Percentiles rank a stretch among this genome's conserved stretches.
These are phyloP conservation scores for Gastrophryne carolinensis DNA, from an alignment of 2,797 vertebrate species.

Conservation along the genomic window DNA sequence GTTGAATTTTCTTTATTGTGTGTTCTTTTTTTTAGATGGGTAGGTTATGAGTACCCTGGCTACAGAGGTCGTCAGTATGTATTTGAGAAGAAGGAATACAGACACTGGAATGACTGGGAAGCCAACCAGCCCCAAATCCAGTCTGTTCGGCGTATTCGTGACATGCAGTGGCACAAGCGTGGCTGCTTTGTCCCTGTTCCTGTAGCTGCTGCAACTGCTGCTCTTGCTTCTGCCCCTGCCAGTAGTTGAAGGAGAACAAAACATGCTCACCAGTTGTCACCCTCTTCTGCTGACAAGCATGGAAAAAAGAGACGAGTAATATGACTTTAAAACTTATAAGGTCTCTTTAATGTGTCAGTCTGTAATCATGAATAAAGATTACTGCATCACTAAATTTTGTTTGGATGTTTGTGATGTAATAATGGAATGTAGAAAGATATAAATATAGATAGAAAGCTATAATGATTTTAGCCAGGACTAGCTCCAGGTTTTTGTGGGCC, in stretches of 20 bases:
- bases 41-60: conserved; percentile 88
- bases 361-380: conserved; percentile 66
- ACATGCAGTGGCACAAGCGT: conserved; percentile 91
- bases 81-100: conserved; percentile 86
- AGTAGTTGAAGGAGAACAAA: conserved; percentile 73
- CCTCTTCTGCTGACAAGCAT: not conserved
- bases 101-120: conserved; percentile 93
- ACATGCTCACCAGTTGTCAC: not conserved
- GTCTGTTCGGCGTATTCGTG: conserved; percentile 84
- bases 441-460: too few species aligned
- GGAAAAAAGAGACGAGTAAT: conserved; percentile 36
- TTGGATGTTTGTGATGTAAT: too few species aligned
- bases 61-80: conserved; percentile 88
- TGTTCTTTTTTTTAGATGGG: conserved; percentile 75
- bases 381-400: conserved; percentile 11
- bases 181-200: conserved; percentile 71
- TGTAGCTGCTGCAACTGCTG: conserved; percentile 58
- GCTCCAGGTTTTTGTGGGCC: too few species aligned
- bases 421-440: too few species aligned
- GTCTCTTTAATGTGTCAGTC: conserved; percentile 45
- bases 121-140: conserved; percentile 85
- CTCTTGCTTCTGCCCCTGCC: conserved; percentile 49
- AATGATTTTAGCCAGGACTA: too few species aligned
- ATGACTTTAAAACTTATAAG: conserved; percentile 2
- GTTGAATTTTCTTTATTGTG: not conserved